phyloP scores from a whole-genome alignment of 1,140 invertebrate species.

The Trachymyrmex cornetzi region DNA sequence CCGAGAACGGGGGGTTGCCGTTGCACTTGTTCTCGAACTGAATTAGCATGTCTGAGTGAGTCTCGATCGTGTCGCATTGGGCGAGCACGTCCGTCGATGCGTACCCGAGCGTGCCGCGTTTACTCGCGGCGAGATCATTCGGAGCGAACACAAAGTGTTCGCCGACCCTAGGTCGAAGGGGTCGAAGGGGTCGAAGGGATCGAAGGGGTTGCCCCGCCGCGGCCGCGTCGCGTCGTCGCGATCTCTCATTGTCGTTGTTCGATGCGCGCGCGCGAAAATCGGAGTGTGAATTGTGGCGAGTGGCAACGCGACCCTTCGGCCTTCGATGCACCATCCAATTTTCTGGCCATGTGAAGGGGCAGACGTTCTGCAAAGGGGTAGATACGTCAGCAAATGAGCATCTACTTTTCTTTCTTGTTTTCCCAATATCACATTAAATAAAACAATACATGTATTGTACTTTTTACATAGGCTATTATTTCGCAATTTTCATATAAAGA shows the following conservation, averaged over 20 bases:
- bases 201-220: slow-evolving; percentile 32
- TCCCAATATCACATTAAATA: not conserved
- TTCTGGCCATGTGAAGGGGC: not conserved
- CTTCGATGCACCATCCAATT: slow-evolving; percentile 29
- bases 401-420: not conserved
- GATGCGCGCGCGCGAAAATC: not conserved
- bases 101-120: slow-evolving; percentile 46
- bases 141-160: slow-evolving; percentile 53
- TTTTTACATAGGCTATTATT: not conserved
- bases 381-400: not conserved
- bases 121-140: slow-evolving; percentile 40
- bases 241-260: slow-evolving; percentile 42
- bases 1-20: slow-evolving; percentile 27
- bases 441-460: no score
- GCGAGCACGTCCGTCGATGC: slow-evolving; percentile 17
- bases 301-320: slow-evolving; percentile 16
- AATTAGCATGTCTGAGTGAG: slow-evolving; percentile 84
- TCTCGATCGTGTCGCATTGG: slow-evolving; percentile 57
- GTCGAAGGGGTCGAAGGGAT: no score
- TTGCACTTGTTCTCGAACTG: slow-evolving; percentile 60
- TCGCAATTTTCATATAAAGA: not conserved
- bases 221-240: no score
- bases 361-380: not conserved
- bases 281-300: slow-evolving; percentile 41
- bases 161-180: not conserved